A percentile compares a stretch with the other conserved stretches of the same genome.
These are phyloP conservation scores for Cosmorhoe ocellata DNA, from an alignment of 2,888 invertebrate genomes.

Conservation along the genomic window DNA sequence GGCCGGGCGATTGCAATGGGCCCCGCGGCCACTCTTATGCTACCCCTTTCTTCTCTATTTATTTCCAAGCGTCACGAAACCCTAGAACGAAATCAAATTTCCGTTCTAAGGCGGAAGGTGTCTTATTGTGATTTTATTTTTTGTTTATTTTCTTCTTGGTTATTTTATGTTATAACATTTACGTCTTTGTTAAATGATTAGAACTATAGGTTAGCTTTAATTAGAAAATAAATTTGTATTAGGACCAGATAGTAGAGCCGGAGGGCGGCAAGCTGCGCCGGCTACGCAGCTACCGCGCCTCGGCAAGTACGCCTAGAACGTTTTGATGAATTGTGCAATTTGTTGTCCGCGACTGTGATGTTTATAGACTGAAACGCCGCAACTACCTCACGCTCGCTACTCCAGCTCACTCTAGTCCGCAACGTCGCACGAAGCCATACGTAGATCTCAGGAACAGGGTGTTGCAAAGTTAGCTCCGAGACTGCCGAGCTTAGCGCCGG, in stretches of 20 bases:
- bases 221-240: constrained; percentile 64
- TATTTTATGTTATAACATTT: constrained; percentile 76
- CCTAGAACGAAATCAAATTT: constrained; percentile 77
- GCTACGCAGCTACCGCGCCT: constrained; percentile 50
- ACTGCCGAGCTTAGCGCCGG: constrained; percentile 9
- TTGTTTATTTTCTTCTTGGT: constrained; percentile 71
- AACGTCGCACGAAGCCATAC: constrained; percentile 61
- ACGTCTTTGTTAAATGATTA: constrained; percentile 76
- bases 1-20: constrained; percentile 83
- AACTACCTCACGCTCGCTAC: constrained; percentile 79
- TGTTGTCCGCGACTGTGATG: constrained; percentile 86
- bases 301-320: constrained; percentile 64
- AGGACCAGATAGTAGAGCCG: constrained; percentile 64
- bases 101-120: constrained; percentile 63
- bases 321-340: constrained; percentile 73
- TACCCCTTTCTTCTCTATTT: constrained; percentile 79
- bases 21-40: constrained; percentile 79
- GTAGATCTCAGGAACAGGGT: constrained; percentile 23
- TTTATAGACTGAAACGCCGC: constrained; percentile 85
- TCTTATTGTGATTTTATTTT: constrained; percentile 77
- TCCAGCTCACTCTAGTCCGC: constrained; percentile 76
- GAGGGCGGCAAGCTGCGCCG: constrained; percentile 57
- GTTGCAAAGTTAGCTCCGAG: constrained; percentile 8
- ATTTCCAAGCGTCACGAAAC: constrained; percentile 65
- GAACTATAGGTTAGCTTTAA: constrained; percentile 77